Percentiles rank a stretch among this genome's conserved stretches.
Conservation (phyloP, 2,113 vertebrate genomes). For the Piaya cayana region DNA sequence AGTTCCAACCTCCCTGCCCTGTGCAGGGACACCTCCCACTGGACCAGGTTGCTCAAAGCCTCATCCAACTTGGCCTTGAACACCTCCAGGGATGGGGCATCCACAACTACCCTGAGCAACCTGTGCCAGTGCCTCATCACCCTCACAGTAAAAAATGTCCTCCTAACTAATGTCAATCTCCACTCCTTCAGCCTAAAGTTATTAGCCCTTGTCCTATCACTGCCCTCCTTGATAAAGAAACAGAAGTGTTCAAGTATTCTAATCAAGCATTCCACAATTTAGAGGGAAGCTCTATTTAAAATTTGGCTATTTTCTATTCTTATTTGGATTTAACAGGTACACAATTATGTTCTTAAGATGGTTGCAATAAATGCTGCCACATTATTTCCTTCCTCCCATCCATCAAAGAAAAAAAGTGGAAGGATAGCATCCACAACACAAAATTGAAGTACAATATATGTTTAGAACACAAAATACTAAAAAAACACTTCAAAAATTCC, state of each 20-base stretch:
- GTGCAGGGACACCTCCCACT: no score
- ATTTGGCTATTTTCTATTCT: neutral
- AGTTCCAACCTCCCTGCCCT: no score
- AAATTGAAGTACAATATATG: neutral
- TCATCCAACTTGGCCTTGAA: no score
- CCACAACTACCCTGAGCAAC: no score
- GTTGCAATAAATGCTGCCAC: neutral
- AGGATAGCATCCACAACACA: neutral
- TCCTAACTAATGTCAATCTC: no score
- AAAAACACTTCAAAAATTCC: neutral
- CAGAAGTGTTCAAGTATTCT: neutral
- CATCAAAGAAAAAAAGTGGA: neutral
- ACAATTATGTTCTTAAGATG: neutral
- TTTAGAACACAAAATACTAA: neutral
- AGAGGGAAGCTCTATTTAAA: neutral
- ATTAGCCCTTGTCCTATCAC: no score
- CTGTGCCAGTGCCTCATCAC: no score
- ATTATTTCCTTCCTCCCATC: neutral
- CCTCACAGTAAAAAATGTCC: no score
- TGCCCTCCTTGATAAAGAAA: no score
- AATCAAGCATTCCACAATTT: neutral
- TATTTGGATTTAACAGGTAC: neutral
- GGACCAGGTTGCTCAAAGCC: no score
- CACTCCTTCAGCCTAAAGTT: no score
- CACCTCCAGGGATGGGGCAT: no score